Evolutionary conservation across 2,113 vertebrate species (phyloP), one percentile per base, ranked within the genome.

Genomic region (Lampris incognitus): DNA sequence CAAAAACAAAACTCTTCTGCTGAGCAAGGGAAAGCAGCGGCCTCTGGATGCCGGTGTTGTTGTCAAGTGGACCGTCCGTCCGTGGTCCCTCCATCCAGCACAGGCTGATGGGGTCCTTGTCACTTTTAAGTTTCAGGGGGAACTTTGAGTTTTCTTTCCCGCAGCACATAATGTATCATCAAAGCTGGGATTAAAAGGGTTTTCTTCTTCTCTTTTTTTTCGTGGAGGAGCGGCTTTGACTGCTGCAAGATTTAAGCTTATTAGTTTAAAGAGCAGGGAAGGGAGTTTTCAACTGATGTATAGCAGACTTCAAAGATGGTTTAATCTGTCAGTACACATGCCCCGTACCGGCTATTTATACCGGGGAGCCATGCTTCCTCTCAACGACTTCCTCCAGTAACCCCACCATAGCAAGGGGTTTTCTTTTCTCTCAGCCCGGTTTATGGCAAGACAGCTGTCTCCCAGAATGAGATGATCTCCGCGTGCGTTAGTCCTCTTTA

Each of bases 281-380:
- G 89, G 87, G 86, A 91, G 89, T 88, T 88, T 87, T 91, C 84
- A 84, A 85, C 84, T 92, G 90, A 91, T 92, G 89, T 90, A 92
- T 87, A 84, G 89, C 85, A 84, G 84, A 93, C 94, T 92, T 94
- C 94, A 94, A 93, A 94, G 92, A 93, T 92, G 88, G 86, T 90
- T 91, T 93, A 94, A 94, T 93, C 93, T 92, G 91, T 91, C 87
- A 76, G 89, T 88, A 88, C 88, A 91, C 90, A 91, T 85, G 85
- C 79, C 83, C 83, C 52, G 79, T 82, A 85, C 87, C 84, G 83
- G 71, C 86, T 90, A 86, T 91, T 92, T 91, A 87, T 87, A 88
- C 75, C 78, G 78, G 65, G 78, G 64, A 84, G 74, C 80, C 61
- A 76, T 85, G 85, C 81, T 85, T 79, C 59, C 84, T 85, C 85